phyloP scores from a whole-genome alignment of 1,140 invertebrate genomes.

The Campodea augens region DNA sequence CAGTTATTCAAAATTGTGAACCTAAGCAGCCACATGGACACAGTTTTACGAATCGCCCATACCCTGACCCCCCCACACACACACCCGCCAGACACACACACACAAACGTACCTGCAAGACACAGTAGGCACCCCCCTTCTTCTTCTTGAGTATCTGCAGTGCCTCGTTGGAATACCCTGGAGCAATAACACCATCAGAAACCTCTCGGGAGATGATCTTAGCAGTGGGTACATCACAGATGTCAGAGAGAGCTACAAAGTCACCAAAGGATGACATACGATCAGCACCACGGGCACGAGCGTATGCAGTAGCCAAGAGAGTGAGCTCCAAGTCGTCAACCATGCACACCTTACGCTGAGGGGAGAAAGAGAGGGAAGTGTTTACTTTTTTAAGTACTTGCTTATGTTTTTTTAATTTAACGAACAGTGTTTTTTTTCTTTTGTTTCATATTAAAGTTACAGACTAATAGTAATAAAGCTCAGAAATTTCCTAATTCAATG shows the following conservation, averaged over 20 bases:
- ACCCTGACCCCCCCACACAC: too few species aligned
- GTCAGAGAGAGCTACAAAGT: conserved; percentile 90
- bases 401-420: conserved; percentile 5
- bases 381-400: neutral
- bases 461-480: too few species aligned
- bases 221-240: conserved; percentile 71
- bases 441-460: too few species aligned
- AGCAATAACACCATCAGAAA: conserved; percentile 94
- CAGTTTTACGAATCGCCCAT: too few species aligned
- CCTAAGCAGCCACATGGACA: too few species aligned
- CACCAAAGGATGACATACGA: conserved; percentile 97
- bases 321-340: conserved; percentile 72
- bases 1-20: too few species aligned
- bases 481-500: too few species aligned
- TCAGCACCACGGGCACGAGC: conserved; percentile 90
- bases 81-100: too few species aligned
- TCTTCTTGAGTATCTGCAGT: conserved; percentile 74
- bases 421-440: too few species aligned
- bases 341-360: conserved; percentile 71
- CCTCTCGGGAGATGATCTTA: conserved; percentile 49
- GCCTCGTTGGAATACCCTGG: conserved; percentile 73
- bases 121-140: conserved; percentile 87
- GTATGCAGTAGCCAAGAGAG: conserved; percentile 83
- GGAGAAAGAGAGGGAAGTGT: conserved; percentile 8
- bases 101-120: conserved; percentile 63